phyloP scores from a whole-genome alignment of 2,888 invertebrate genomes.

The Sminthurides aquaticus region DNA sequence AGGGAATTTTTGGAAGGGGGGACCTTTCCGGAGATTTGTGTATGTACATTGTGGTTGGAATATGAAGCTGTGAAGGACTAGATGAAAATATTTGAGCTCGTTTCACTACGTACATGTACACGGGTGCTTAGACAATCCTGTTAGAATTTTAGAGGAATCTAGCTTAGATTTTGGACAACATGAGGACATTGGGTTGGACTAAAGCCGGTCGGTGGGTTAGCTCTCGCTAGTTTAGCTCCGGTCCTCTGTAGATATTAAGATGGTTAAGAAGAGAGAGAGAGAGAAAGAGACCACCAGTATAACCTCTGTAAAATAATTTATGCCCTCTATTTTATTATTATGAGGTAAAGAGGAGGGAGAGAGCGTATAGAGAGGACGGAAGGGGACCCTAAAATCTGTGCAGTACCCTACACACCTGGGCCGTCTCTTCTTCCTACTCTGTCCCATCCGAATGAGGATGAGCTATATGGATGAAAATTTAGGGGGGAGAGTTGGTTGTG shows the following conservation, averaged over 20 bases:
- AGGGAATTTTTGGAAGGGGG: no score
- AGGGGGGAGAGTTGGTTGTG: conserved; percentile 19
- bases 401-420: conserved; percentile 40
- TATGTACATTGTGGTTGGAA: conserved; percentile 2
- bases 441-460: conserved; percentile 28
- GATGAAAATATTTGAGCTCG: neutral
- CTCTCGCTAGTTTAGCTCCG: no score
- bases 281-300: conserved; percentile 36
- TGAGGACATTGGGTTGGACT: no score
- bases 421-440: conserved; percentile 17
- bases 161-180: no score
- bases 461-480: conserved; percentile 13
- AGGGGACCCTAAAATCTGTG: conserved; percentile 32
- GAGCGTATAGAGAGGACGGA: neutral
- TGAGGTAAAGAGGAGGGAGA: conserved; percentile 15
- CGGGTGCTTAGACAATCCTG: no score
- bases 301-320: conserved; percentile 43
- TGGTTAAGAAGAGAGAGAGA: conserved; percentile 16
- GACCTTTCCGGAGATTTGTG: no score
- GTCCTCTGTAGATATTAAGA: no score
- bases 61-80: neutral
- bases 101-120: neutral
- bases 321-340: conserved; percentile 40
- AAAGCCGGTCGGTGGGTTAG: no score
- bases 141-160: no score